A percentile compares a stretch with the other conserved stretches of the same genome.
phyloP scores from a whole-genome alignment of 1,140 invertebrate genomes.

The Caenorhabditis briggsae region DNA sequence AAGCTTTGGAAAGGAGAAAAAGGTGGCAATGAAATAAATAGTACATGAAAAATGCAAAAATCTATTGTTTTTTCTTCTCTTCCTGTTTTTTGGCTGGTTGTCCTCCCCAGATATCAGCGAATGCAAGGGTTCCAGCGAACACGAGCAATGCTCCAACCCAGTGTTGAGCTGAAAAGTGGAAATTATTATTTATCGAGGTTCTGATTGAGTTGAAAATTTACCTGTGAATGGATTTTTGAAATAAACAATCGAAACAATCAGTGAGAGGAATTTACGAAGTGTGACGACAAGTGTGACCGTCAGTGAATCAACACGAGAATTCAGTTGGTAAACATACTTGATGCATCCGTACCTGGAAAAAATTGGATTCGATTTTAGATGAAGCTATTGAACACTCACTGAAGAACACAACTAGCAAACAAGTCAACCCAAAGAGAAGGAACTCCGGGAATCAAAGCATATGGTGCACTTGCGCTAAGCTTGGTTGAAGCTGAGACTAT shows the following conservation, averaged over 20 bases:
- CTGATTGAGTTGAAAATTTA: conserved; percentile 71
- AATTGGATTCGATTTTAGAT: background rate
- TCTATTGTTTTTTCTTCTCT: conserved; percentile 50
- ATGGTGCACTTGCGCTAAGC: conserved; percentile 79
- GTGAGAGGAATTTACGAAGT: conserved; percentile 91
- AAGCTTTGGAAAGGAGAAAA: conserved; percentile 24
- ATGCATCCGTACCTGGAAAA: conserved; percentile 87
- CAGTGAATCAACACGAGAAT: conserved; percentile 91
- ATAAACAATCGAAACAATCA: conserved; percentile 94
- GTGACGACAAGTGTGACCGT: conserved; percentile 96
- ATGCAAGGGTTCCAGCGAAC: conserved; percentile 92
- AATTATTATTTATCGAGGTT: background rate
- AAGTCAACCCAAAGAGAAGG: conserved; percentile 87
- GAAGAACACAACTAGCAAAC: conserved; percentile 88
- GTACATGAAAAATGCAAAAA: background rate
- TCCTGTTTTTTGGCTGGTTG: conserved; percentile 9
- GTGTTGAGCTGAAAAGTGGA: conserved; percentile 80
- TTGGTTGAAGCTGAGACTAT: conserved; percentile 83
- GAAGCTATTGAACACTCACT: conserved; percentile 81
- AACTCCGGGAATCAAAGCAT: conserved; percentile 79
- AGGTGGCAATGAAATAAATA: background rate
- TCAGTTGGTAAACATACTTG: conserved; percentile 91
- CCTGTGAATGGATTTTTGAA: conserved; percentile 94
- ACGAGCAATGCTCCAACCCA: conserved; percentile 93
- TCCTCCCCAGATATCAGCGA: conserved; percentile 83